phyloP scores from a whole-genome alignment of 2,888 invertebrate genomes.

The Helicoverpa assulta region DNA sequence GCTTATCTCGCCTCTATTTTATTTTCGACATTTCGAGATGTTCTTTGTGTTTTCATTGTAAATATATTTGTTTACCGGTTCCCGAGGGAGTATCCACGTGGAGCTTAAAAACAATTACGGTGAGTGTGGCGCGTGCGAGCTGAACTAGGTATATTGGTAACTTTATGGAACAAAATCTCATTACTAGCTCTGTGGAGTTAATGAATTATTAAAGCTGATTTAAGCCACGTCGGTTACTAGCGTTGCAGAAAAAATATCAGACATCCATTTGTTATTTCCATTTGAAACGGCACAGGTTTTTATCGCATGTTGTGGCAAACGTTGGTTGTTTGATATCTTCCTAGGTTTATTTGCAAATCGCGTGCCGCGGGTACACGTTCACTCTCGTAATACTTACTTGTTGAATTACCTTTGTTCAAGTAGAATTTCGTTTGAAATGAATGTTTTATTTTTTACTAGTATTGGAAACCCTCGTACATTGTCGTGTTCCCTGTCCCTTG shows the following conservation, averaged over 20 bases:
- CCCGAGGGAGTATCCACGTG: slow-evolving; percentile 42
- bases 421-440: slow-evolving; percentile 68
- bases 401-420: slow-evolving; percentile 80
- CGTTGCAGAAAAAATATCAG: slow-evolving; percentile 72
- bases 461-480: slow-evolving; percentile 57
- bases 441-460: slow-evolving; percentile 64
- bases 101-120: slow-evolving; percentile 53
- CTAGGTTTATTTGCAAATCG: slow-evolving; percentile 88
- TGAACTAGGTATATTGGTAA: slow-evolving; percentile 45
- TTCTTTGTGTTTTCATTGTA: slow-evolving; percentile 43
- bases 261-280: slow-evolving; percentile 82
- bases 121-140: slow-evolving; percentile 39
- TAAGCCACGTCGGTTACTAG: slow-evolving; percentile 66
- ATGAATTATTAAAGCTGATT: slow-evolving; percentile 69
- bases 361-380: slow-evolving; percentile 79
- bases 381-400: slow-evolving; percentile 79
- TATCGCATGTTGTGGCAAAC: slow-evolving; percentile 83
- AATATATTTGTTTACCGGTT: slow-evolving; percentile 40
- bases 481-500: slow-evolving; percentile 52
- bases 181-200: slow-evolving; percentile 56
- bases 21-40: slow-evolving; percentile 39
- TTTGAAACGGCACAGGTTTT: slow-evolving; percentile 80
- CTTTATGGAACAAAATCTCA: slow-evolving; percentile 48
- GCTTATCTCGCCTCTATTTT: slow-evolving; percentile 24
- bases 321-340: slow-evolving; percentile 84